Evolutionary conservation across 2,113 vertebrate genomes (phyloP).

Genomic region (Chinchilla lanigera): DNA sequence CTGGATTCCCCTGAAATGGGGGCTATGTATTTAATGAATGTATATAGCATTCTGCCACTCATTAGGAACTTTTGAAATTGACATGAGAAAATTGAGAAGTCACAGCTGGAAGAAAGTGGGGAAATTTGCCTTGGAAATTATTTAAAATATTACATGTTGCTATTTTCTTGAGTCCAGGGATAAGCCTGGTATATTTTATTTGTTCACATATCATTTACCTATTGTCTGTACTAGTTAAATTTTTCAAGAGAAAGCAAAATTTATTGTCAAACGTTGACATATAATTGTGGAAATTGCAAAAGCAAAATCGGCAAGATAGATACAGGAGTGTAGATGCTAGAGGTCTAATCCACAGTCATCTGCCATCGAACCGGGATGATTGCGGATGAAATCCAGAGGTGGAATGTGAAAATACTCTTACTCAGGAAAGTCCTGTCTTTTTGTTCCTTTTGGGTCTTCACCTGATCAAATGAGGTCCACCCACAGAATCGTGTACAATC

Average conservation of each 20-base stretch:
- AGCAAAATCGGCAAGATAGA: neutral
- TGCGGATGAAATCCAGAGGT: neutral
- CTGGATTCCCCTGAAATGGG: neutral
- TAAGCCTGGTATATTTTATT: neutral
- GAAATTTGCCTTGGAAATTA: neutral
- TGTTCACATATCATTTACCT: neutral
- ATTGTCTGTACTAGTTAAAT: neutral
- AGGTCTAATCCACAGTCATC: neutral
- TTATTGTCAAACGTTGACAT: neutral
- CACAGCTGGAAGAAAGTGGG: neutral
- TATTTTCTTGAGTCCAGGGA: neutral
- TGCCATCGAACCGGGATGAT: neutral
- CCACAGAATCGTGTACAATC: no score
- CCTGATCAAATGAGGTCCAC: neutral
- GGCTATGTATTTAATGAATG: neutral
- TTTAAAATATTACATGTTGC: neutral
- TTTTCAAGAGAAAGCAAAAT: neutral
- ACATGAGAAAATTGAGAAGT: neutral
- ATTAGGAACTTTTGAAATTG: neutral
- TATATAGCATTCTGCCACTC: neutral
- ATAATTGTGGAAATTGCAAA: neutral
- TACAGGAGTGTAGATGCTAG: rapidly evolving
- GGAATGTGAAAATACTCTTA: neutral
- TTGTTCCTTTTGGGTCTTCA: neutral
- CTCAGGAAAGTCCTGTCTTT: neutral